phyloP scores from a whole-genome alignment of 2,797 vertebrate genomes.

The Cichlasoma orientale region DNA sequence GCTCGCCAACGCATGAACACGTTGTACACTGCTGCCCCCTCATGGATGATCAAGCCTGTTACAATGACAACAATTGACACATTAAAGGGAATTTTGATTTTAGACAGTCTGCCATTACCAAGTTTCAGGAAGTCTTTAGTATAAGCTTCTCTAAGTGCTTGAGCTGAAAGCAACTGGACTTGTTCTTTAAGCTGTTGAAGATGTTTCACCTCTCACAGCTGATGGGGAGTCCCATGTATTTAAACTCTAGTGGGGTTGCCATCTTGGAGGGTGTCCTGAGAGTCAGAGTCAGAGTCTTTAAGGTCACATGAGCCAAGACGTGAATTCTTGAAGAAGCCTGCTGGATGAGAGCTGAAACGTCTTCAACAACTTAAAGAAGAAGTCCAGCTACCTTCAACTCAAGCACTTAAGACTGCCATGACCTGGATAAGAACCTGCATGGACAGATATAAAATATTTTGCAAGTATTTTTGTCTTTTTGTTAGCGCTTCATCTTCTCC shows the following conservation, averaged over 20 bases:
- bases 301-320: not conserved
- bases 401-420: not conserved
- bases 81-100: not conserved
- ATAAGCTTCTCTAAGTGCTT: not conserved
- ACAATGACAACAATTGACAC: not conserved
- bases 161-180: fast-evolving
- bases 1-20: slow-evolving; percentile 94
- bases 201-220: not conserved
- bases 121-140: not conserved
- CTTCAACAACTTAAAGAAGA: not conserved
- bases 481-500: not conserved
- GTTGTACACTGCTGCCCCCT: slow-evolving; percentile 92
- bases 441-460: not conserved
- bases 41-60: slow-evolving; percentile 90
- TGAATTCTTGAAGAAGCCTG: not conserved
- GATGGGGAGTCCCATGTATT: not conserved
- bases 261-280: fast-evolving
- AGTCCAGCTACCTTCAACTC: fast-evolving
- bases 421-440: not conserved
- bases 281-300: fast-evolving
- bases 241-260: not conserved
- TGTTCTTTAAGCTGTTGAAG: not conserved
- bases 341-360: not conserved
- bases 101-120: not conserved
- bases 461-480: not conserved